Conservation (phyloP, 2,113 vertebrate genomes). For the Oncorhynchus kisutch region DNA sequence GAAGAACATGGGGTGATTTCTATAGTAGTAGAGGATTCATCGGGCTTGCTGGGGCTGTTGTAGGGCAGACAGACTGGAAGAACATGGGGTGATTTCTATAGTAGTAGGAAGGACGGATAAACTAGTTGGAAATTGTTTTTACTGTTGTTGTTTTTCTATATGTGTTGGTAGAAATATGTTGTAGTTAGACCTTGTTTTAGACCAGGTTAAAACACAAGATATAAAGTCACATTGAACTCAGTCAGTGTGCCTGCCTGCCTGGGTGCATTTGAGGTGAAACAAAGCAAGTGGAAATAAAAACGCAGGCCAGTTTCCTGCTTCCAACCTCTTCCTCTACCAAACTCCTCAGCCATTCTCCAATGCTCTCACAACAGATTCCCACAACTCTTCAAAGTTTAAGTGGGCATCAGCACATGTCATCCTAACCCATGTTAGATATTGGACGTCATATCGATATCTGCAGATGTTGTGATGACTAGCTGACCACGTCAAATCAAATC, state of each 20-base stretch:
- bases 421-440: neutral
- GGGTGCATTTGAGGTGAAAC: neutral
- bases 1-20: neutral
- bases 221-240: neutral
- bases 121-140: neutral
- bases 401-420: neutral
- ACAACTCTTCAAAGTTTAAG: neutral
- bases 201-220: neutral
- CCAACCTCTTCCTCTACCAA: neutral
- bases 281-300: neutral
- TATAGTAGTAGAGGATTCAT: neutral
- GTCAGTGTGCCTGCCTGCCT: too few species aligned
- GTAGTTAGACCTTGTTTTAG: neutral
- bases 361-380: neutral
- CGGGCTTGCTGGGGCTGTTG: neutral
- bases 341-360: neutral
- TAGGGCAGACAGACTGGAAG: neutral
- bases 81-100: neutral
- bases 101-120: too few species aligned
- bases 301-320: neutral
- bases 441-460: neutral
- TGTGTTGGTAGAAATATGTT: neutral
- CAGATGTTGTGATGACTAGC: neutral
- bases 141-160: neutral
- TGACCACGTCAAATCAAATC: too few species aligned